These are phyloP conservation scores for Plebejus anna DNA, from an alignment of 2,888 invertebrate genomes.

Conservation along the genomic window DNA sequence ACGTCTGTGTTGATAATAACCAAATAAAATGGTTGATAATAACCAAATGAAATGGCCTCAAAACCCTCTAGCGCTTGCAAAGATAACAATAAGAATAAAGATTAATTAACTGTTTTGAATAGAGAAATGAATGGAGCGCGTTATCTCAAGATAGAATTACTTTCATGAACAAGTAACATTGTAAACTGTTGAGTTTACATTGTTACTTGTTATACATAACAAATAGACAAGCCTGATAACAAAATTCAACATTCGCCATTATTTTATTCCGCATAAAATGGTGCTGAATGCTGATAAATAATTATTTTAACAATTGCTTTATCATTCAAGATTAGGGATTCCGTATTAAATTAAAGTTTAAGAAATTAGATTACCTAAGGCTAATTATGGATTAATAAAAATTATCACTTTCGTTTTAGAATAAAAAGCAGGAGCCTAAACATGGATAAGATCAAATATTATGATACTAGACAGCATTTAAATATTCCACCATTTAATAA, in stretches of 20 bases:
- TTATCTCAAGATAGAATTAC: constrained; percentile 18
- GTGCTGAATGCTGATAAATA: neutral
- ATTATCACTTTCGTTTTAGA: too few relatives aligned
- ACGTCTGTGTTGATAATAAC: neutral
- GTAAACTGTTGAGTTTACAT: too few relatives aligned
- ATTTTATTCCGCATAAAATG: neutral
- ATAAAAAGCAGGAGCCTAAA: too few relatives aligned
- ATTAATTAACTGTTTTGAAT: constrained; percentile 20
- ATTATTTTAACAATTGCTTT: neutral
- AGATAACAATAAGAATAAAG: constrained; percentile 13
- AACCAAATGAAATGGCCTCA: neutral
- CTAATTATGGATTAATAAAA: too few relatives aligned
- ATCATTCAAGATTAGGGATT: neutral
- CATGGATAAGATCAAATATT: too few relatives aligned
- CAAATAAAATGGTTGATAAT: neutral
- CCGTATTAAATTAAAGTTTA: neutral
- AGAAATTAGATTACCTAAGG: too few relatives aligned
- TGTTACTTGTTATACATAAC: too few relatives aligned
- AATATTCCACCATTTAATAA: too few relatives aligned
- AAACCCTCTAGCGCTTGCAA: neutral
- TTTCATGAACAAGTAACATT: constrained; percentile 13
- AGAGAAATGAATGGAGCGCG: constrained; percentile 12
- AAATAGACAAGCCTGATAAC: constrained; percentile 1
- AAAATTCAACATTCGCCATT: constrained; percentile 6
- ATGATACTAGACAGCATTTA: too few relatives aligned